Base-by-base conservation (phyloP, 2,888 invertebrate genomes). In the Apamea monoglypha region DNA sequence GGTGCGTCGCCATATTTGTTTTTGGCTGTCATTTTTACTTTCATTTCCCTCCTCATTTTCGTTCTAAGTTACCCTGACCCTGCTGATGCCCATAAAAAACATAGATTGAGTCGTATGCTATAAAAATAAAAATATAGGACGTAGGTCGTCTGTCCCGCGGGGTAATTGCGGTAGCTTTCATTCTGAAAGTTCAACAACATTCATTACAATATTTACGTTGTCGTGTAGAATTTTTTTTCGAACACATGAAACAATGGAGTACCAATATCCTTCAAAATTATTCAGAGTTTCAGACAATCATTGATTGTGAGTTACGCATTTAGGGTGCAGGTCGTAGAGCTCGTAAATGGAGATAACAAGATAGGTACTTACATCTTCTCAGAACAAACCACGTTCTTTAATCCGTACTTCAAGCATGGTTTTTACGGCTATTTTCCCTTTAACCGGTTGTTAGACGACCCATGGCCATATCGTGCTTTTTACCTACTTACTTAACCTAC, bases 1-100 rank as follows among this genome's bases (percentile, higher is more conserved):
- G n/a, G 16, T n/a, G 25, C 84, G 47, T 47, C 47, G 84, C 86
- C 89, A 88, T 88, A 64, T 88, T 88, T 78, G 64, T 61, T 84
- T 80, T 76, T 47, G 1, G 36, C 68, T 16, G 32, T 56, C 8
- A 59, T 8, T 68, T 50, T 64, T 44, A 16, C 0, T 2, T 7
- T 29, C 4, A 8, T 40, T 29, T 71, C 44, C 14, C 18, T 69
- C 1, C 7, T 8, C 36, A 10, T 47, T n/a, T 67, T 47, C 32
- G 4, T 50, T 50, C 7, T 47, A 32, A 32, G 36, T 1, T 1
- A 29, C 16, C 63, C 18, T 18, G 8, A 32, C 8, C 18, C 18
- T 32, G 18, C 4, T 32, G 18, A 32, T 32, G 32, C 32, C 10
- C 32, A 10, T 32, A 18, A 63, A 18, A 63, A 32, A 8, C 18